Percentiles rank a stretch among this genome's conserved stretches.
phyloP scores from a whole-genome alignment of 1,140 invertebrate species.

The Diachasma alloeum region DNA sequence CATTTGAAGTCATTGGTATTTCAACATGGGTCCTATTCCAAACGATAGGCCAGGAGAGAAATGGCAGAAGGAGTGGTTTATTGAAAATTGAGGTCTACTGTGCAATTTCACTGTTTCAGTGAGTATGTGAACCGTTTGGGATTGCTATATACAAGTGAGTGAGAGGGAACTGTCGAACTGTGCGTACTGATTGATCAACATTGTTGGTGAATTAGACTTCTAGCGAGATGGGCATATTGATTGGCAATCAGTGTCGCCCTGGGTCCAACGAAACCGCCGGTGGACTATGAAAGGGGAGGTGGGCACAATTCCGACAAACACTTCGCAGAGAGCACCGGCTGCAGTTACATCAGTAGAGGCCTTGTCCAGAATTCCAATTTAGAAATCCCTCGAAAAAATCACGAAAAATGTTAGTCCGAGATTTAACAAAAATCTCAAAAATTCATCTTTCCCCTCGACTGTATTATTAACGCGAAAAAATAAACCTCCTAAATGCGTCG shows the following conservation, averaged over 20 bases:
- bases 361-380: not conserved
- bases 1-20: not conserved
- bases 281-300: conserved; percentile 14
- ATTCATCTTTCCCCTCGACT: not conserved
- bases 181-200: conserved; percentile 63
- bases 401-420: not conserved
- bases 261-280: conserved; percentile 48
- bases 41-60: not conserved
- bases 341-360: conserved; percentile 19
- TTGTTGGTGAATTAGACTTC: conserved; percentile 63
- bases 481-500: not conserved
- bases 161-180: conserved; percentile 19
- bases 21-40: not conserved
- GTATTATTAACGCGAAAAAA: not conserved
- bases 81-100: conserved; percentile 8
- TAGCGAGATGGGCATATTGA: conserved; percentile 64
- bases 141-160: not conserved
- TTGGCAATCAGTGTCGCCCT: conserved; percentile 64
- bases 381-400: not conserved
- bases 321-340: conserved; percentile 15
- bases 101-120: not conserved
- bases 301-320: conserved; percentile 19
- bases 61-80: not conserved
- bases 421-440: not conserved
- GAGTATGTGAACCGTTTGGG: not conserved